Evolutionary conservation across 2,888 invertebrate species (phyloP).

Genomic region (Agonum fuliginosum): DNA sequence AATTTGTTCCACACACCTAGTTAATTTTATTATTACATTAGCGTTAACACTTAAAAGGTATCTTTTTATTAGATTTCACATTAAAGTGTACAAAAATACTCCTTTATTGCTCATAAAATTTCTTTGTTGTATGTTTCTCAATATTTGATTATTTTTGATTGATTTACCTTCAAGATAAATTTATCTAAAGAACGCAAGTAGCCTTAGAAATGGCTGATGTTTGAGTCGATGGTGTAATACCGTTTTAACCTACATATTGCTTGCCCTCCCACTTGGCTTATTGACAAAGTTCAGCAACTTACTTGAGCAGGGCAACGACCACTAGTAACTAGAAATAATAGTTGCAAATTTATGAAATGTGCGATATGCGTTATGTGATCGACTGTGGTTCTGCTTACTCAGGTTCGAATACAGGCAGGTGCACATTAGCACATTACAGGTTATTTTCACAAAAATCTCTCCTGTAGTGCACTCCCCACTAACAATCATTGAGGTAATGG

Average conservation of each 20-base stretch:
- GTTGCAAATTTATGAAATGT: not conserved
- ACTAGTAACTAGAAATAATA: too few species aligned
- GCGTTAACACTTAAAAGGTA: not conserved
- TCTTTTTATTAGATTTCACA: not conserved
- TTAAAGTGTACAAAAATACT: not conserved
- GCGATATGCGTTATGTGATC: too few species aligned
- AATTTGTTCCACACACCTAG: too few species aligned
- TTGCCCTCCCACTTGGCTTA: not conserved
- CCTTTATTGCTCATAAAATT: not conserved
- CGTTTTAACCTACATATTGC: conserved; percentile 2
- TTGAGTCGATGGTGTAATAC: not conserved
- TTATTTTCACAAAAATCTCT: too few species aligned
- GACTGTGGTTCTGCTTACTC: too few species aligned
- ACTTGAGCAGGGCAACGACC: not conserved
- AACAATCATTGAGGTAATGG: too few species aligned
- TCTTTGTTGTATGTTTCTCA: not conserved
- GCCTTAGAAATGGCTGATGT: not conserved
- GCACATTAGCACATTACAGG: too few species aligned
- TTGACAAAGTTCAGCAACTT: not conserved
- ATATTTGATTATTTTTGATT: conserved; percentile 2
- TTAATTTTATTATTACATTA: too few species aligned
- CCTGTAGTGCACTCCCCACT: too few species aligned
- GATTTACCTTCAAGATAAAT: too few species aligned
- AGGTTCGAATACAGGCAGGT: too few species aligned
- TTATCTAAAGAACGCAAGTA: too few species aligned